phyloP scores from a whole-genome alignment of 1,140 invertebrate species.

The Drosophila elegans region DNA sequence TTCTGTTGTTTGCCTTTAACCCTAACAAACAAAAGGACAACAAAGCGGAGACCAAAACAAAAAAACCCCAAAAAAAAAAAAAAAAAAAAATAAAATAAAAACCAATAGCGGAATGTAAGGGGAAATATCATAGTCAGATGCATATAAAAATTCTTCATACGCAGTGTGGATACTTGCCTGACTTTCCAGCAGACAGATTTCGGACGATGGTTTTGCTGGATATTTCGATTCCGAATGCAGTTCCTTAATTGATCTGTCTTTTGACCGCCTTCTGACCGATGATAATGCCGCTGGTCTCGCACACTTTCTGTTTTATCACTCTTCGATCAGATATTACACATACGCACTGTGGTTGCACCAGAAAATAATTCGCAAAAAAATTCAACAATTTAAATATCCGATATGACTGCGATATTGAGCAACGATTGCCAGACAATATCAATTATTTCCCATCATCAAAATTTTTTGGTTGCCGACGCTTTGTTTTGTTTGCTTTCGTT shows the following conservation, averaged over 20 bases:
- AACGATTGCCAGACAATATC: conserved; percentile 20
- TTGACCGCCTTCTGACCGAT: conserved; percentile 5
- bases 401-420: conserved; percentile 4
- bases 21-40: conserved; percentile 58
- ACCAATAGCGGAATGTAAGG: neutral
- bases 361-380: conserved; percentile 74
- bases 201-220: neutral
- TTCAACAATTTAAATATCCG: conserved; percentile 16
- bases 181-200: neutral
- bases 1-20: conserved; percentile 76
- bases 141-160: conserved; percentile 56
- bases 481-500: conserved; percentile 59
- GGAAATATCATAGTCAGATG: conserved; percentile 8
- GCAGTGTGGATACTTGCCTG: conserved; percentile 68
- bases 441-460: conserved; percentile 22
- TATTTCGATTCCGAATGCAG: conserved; percentile 9
- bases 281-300: conserved; percentile 9
- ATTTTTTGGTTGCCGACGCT: conserved; percentile 25
- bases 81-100: neutral
- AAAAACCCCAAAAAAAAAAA: conserved; percentile 13
- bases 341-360: conserved; percentile 70
- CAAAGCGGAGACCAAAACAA: conserved; percentile 32
- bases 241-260: conserved; percentile 17
- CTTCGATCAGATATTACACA: conserved; percentile 56
- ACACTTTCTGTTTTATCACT: conserved; percentile 12